A percentile compares a stretch with the other conserved stretches of the same genome.
Evolutionary conservation across 2,888 invertebrate species (phyloP).

Genomic region (Disparrhopalites patrizii): DNA sequence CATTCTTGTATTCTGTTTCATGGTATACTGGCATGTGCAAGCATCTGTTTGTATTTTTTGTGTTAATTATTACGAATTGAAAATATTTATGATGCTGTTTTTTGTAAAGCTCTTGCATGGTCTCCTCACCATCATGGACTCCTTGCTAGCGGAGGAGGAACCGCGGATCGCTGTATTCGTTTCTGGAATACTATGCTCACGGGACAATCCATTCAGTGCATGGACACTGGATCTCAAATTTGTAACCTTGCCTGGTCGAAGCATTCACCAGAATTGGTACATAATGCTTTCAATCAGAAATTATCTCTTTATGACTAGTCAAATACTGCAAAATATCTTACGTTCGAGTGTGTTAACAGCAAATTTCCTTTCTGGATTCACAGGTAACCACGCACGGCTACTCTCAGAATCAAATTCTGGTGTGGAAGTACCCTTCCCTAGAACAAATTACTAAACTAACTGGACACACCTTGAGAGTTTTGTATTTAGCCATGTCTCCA

Average conservation of each 20-base stretch:
- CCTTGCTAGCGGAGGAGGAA: slow-evolving; percentile 93
- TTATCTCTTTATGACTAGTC: too few relatives aligned
- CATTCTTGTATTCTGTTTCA: neutral
- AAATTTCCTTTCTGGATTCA: too few relatives aligned
- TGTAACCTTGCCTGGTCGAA: slow-evolving; percentile 99
- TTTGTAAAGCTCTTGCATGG: slow-evolving; percentile 59
- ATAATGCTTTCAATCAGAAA: too few relatives aligned
- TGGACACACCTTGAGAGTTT: slow-evolving; percentile 91
- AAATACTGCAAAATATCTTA: neutral
- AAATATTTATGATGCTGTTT: too few relatives aligned
- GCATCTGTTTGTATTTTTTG: neutral
- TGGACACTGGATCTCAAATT: slow-evolving; percentile 96
- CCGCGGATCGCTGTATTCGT: slow-evolving; percentile 78
- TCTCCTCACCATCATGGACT: slow-evolving; percentile 97
- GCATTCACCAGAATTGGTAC: slow-evolving; percentile 91
- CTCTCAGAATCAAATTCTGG: slow-evolving; percentile 96
- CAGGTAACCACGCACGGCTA: slow-evolving; percentile 90
- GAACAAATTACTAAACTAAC: slow-evolving; percentile 96
- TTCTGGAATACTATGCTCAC: slow-evolving; percentile 96
- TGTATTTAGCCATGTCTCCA: slow-evolving; percentile 93
- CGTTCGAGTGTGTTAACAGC: too few relatives aligned
- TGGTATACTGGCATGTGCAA: neutral
- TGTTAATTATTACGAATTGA: too few relatives aligned
- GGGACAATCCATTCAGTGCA: slow-evolving; percentile 95
- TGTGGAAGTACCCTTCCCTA: slow-evolving; percentile 97